These are phyloP conservation scores for Neopipo cinnamomea DNA, from an alignment of 2,113 vertebrate genomes.

Conservation along the genomic window DNA sequence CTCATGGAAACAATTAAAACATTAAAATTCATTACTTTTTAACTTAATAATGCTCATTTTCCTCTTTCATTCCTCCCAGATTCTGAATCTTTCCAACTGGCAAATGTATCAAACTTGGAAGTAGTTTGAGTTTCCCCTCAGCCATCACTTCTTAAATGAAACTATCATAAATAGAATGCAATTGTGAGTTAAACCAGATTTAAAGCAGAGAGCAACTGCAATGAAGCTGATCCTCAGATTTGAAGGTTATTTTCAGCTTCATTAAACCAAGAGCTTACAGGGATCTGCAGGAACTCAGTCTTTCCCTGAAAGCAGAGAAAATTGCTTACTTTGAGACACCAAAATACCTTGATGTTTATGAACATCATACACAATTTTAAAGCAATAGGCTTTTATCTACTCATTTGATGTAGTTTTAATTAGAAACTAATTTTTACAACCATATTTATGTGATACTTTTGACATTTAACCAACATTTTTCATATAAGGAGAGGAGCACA, in stretches of 20 bases:
- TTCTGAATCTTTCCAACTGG: neutral
- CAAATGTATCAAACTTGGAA: neutral
- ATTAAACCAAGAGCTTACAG: neutral
- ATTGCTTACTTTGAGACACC: neutral
- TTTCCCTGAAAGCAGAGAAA: neutral
- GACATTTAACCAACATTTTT: neutral
- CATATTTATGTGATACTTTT: neutral
- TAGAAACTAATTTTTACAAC: neutral
- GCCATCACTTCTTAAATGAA: neutral
- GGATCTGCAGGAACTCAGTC: neutral
- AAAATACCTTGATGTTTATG: neutral
- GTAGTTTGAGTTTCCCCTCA: neutral
- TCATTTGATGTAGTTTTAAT: neutral
- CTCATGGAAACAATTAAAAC: neutral
- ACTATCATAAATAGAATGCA: neutral
- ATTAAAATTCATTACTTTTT: neutral
- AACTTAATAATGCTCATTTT: neutral
- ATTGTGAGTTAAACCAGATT: neutral
- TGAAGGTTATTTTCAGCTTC: neutral
- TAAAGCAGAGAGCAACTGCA: neutral
- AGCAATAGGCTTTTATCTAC: neutral
- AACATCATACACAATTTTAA: neutral
- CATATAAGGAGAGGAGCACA: accelerated
- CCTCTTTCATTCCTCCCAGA: neutral
- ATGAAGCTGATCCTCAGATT: neutral